Evolutionary conservation across 2,888 invertebrate genomes (phyloP).

Genomic region (Nipponacmea schrenckii): DNA sequence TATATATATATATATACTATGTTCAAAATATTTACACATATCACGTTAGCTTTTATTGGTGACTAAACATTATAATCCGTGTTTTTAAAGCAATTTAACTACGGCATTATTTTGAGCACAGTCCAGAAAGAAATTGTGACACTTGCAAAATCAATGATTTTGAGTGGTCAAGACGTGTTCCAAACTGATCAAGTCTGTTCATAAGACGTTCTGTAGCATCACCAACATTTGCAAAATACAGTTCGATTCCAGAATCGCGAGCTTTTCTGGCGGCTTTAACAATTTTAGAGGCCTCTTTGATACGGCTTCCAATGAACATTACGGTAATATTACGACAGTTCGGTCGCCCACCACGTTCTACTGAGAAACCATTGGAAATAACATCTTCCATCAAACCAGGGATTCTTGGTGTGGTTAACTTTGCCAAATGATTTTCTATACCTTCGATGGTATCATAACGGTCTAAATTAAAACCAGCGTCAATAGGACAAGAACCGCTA

Average conservation of each 20-base stretch:
- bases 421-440: slow-evolving; percentile 11
- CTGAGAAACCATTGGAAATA: slow-evolving; percentile 7
- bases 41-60: too few relatives aligned
- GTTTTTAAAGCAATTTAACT: too few relatives aligned
- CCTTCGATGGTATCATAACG: slow-evolving; percentile 6
- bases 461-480: slow-evolving; percentile 26
- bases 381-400: slow-evolving; percentile 12
- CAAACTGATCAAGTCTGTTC: neutral
- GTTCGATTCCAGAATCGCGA: neutral
- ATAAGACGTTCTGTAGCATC: neutral
- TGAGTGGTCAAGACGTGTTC: neutral
- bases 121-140: neutral
- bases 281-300: neutral
- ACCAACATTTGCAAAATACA: neutral
- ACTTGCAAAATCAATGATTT: neutral
- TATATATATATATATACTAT: too few relatives aligned
- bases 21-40: too few relatives aligned
- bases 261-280: neutral
- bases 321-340: neutral
- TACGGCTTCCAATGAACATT: slow-evolving; percentile 12
- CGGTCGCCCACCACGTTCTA: slow-evolving; percentile 16
- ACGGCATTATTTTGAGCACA: neutral
- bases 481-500: slow-evolving; percentile 23
- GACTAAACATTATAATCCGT: too few relatives aligned
- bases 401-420: slow-evolving; percentile 14